Conservation (phyloP, 2,113 vertebrate species). For the Actenoides lindsayi region DNA sequence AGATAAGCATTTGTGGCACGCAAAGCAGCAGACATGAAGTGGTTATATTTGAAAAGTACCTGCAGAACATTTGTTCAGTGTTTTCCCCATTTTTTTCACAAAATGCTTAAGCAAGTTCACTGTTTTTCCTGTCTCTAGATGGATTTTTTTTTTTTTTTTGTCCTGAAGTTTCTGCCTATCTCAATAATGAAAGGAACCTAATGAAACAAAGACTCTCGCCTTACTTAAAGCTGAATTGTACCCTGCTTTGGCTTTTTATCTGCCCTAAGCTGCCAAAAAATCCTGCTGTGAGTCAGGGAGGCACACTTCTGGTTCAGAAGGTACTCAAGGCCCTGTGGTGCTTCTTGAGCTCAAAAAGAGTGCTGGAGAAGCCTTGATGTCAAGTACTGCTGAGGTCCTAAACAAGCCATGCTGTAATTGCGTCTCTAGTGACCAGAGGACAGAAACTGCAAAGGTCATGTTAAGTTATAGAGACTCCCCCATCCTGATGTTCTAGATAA, state of each 20-base stretch:
- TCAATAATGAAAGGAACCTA: not conserved
- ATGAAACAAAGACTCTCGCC: not conserved
- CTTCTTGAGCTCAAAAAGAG: not conserved
- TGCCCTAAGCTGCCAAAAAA: not conserved
- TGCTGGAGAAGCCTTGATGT: not conserved
- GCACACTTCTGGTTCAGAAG: not conserved
- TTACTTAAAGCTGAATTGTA: not conserved
- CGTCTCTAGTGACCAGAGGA: not conserved
- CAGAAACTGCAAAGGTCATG: not conserved
- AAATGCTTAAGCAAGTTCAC: not conserved
- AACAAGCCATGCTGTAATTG: fast-evolving
- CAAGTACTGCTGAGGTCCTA: not conserved
- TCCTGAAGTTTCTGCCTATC: not conserved
- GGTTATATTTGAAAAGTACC: not conserved
- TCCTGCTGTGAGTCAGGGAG: not conserved
- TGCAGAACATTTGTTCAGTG: not conserved
- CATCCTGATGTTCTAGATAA: not conserved
- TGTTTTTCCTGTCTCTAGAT: not conserved
- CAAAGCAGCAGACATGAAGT: fast-evolving
- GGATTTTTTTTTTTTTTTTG: not conserved
- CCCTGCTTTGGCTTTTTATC: not conserved
- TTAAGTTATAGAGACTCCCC: not conserved
- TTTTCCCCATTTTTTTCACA: not conserved
- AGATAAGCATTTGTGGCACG: not conserved
- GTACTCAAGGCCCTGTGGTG: not conserved